A percentile compares a stretch with the other conserved stretches of the same genome.
Evolutionary conservation across 2,797 vertebrate species (phyloP).

Genomic region (Zalophus californianus): DNA sequence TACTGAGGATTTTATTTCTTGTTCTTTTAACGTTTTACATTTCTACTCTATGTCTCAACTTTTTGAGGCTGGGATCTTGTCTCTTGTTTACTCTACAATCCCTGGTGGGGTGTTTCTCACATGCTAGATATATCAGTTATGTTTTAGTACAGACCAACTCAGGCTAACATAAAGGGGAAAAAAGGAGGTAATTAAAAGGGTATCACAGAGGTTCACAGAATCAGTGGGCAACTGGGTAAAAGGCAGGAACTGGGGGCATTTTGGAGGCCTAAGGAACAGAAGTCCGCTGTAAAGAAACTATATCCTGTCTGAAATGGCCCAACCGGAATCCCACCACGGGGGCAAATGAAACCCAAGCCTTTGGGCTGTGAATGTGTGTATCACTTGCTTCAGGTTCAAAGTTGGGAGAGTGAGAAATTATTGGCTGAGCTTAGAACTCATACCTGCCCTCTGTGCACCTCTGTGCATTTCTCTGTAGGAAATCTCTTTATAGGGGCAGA

Average conservation of each 20-base stretch:
- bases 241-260: background rate
- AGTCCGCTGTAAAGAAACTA: background rate
- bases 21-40: background rate
- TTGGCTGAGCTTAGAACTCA: background rate
- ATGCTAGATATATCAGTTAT: background rate
- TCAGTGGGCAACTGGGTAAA: background rate
- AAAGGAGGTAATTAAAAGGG: background rate
- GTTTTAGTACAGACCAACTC: background rate
- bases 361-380: accelerated
- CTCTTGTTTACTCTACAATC: background rate
- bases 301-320: background rate
- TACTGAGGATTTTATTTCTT: background rate
- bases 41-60: background rate
- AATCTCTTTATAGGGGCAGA: background rate
- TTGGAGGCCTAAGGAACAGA: background rate
- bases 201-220: background rate
- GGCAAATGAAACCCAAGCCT: background rate
- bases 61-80: background rate
- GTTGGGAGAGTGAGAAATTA: background rate
- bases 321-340: accelerated
- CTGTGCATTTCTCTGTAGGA: accelerated
- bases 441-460: background rate
- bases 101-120: background rate
- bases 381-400: background rate
- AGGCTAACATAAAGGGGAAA: background rate